These are phyloP conservation scores for Scomber japonicus DNA, from an alignment of 2,113 vertebrate species.

Conservation along the genomic window DNA sequence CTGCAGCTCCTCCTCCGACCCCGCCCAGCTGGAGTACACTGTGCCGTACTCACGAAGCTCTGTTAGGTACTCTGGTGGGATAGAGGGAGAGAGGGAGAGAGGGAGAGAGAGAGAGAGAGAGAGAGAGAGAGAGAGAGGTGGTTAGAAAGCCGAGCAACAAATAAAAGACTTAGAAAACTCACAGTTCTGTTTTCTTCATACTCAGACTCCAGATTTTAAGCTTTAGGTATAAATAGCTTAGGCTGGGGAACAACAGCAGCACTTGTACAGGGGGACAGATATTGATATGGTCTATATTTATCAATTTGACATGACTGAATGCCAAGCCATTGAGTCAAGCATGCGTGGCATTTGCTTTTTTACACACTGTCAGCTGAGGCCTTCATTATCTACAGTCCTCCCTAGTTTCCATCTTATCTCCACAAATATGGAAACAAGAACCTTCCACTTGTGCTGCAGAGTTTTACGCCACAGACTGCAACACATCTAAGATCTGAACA, in stretches of 20 bases:
- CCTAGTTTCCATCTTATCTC: slow-evolving; percentile 40
- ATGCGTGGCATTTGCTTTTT: background rate
- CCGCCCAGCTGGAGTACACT: slow-evolving; percentile 94
- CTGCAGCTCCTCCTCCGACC: slow-evolving; percentile 87
- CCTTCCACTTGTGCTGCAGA: background rate
- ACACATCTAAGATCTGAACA: slow-evolving; percentile 8
- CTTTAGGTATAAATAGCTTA: background rate
- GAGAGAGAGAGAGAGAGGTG: background rate
- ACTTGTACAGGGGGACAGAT: background rate
- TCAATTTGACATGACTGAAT: slow-evolving; percentile 1
- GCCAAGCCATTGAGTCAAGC: slow-evolving; percentile 5
- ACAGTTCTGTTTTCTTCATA: too few relatives aligned
- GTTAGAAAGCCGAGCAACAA: too few relatives aligned
- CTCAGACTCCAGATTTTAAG: background rate
- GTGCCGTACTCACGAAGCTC: slow-evolving; percentile 94
- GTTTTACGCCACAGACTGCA: background rate
- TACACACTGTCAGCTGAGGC: background rate
- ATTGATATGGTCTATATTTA: slow-evolving; percentile 13
- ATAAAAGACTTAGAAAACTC: too few relatives aligned
- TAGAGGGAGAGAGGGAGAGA: too few relatives aligned
- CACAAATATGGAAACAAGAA: slow-evolving; percentile 8
- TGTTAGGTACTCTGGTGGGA: slow-evolving; percentile 90
- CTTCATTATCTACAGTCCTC: slow-evolving; percentile 12
- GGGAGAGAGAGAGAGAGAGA: background rate
- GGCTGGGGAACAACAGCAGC: background rate